Evolutionary conservation across 2,113 vertebrate genomes (phyloP), one percentile per base, ranked within the genome.

Genomic region (Ochotona princeps): DNA sequence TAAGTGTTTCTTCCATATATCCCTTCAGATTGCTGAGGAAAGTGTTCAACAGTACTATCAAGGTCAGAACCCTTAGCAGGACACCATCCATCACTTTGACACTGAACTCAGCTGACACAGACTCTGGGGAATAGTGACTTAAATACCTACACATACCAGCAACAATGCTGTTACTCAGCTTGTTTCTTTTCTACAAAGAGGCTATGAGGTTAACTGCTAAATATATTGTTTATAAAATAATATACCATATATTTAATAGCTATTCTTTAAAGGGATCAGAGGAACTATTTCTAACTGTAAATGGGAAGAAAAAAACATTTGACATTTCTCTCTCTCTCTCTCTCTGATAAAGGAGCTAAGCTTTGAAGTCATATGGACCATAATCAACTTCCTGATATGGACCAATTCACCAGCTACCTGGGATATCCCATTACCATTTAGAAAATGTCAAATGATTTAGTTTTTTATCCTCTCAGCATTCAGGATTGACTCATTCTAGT

Each of bases 311-410:
- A 83, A 83, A 23, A 80, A 10, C 14, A 26, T 44, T 57, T 15
- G 26, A 79, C 23, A 61, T 26, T 5, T 28, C 26, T 57, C 51
- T 28, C 17, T 67, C 17, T 70, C 15, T 90, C 32, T 54, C 63
- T 80, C 73, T 87, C 51, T 49, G 70, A 38, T 79, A 81, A 92
- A 75, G 13, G 49, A 92, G 60, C 0, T 54, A 15, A 38, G 30
- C 83, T 74, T 74, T 96, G 30, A 90, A 88, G 73, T 70, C 84
- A 32, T 72, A 3, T 85, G 69, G 44, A 47, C 20, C 67, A 94
- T 91, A 57, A 72, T 30, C 75, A 85, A 69, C 32, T 69, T 69
- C 69, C 9, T 75, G 12, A 72, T 73, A 83, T 32, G 13, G 17
- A 17, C 15, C 57, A 78, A 87, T 61, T 91, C 13, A 82, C 30